phyloP scores from a whole-genome alignment of 2,797 vertebrate species.

The Gymnopithys bicolor region DNA sequence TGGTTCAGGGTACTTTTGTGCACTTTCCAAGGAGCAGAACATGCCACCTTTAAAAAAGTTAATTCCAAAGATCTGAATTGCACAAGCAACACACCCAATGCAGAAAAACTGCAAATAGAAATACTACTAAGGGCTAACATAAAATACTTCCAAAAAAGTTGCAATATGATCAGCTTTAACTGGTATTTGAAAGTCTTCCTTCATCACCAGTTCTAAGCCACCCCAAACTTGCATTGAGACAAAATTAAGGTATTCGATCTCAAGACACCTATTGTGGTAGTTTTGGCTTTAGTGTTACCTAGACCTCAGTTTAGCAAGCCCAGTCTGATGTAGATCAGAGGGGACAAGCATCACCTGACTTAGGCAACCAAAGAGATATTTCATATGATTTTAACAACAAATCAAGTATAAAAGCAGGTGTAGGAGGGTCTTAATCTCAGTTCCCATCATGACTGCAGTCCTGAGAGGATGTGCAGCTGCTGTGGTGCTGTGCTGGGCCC shows the following conservation, averaged over 20 bases:
- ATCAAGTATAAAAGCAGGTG: no score
- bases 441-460: no score
- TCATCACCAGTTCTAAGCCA: neutral
- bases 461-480: no score
- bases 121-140: neutral
- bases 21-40: neutral
- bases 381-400: no score
- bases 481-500: no score
- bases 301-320: no score
- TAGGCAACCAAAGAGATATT: no score
- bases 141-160: neutral
- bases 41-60: neutral
- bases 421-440: no score
- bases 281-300: no score
- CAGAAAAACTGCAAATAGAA: neutral
- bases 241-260: neutral
- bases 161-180: neutral
- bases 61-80: neutral
- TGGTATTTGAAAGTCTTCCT: neutral
- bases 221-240: neutral
- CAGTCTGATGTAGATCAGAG: no score
- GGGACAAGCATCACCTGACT: no score
- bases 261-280: neutral
- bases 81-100: neutral
- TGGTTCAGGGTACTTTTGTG: neutral